These are phyloP conservation scores for Dioctria rufipes DNA, from an alignment of 2,888 invertebrate genomes.

Conservation along the genomic window DNA sequence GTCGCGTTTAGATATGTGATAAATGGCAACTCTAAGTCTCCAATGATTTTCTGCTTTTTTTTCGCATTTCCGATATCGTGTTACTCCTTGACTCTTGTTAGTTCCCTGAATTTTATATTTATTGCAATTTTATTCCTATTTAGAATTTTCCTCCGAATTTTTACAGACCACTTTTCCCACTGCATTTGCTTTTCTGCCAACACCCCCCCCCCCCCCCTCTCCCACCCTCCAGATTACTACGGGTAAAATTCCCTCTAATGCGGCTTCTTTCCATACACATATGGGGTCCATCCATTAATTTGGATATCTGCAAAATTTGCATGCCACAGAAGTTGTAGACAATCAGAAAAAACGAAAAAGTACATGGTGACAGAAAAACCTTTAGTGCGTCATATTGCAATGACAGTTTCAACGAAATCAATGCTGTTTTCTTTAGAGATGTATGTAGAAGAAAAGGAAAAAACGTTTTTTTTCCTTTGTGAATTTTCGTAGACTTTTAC, in stretches of 20 bases:
- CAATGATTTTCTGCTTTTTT: slow-evolving; percentile 12
- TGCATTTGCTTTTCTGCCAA: neutral
- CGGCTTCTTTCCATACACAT: neutral
- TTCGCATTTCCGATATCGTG: slow-evolving; percentile 2
- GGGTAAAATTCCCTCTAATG: neutral
- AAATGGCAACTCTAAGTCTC: slow-evolving; percentile 15
- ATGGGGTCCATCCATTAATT: slow-evolving; percentile 28
- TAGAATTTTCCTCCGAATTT: slow-evolving; percentile 8
- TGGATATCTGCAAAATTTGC: neutral
- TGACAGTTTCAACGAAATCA: neutral
- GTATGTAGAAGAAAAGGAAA: too few relatives aligned
- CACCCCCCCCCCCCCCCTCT: neutral
- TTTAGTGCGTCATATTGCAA: slow-evolving; percentile 14
- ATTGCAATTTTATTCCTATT: slow-evolving; percentile 31
- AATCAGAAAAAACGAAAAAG: too few relatives aligned
- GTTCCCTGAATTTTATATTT: slow-evolving; percentile 34
- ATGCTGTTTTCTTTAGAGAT: too few relatives aligned
- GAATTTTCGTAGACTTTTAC: too few relatives aligned
- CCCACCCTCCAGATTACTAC: neutral
- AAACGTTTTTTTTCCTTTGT: too few relatives aligned
- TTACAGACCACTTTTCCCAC: neutral
- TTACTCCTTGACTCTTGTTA: neutral
- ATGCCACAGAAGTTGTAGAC: neutral
- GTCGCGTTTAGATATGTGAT: slow-evolving; percentile 21
- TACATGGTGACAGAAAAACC: too few relatives aligned